These are phyloP conservation scores for Eupleurogrammus muticus DNA, from an alignment of 2,797 vertebrate species.

Conservation along the genomic window DNA sequence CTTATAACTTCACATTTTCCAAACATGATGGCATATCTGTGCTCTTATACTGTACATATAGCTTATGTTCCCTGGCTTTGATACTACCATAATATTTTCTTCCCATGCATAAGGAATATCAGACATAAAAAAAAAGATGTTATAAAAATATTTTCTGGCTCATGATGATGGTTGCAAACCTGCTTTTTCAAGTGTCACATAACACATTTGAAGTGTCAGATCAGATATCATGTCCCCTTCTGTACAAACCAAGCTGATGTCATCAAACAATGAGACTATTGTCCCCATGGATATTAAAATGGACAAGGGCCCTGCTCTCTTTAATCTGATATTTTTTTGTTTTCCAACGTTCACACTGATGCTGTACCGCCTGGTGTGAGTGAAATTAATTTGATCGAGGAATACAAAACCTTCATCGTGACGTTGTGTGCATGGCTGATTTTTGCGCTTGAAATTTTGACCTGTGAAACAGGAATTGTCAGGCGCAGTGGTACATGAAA, in stretches of 20 bases:
- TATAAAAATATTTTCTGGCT: neutral
- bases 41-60: neutral
- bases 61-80: neutral
- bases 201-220: neutral
- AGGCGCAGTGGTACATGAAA: too few species aligned
- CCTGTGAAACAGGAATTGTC: too few species aligned
- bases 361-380: neutral
- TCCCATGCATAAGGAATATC: neutral
- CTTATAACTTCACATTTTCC: neutral
- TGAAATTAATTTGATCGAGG: too few species aligned
- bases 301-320: neutral
- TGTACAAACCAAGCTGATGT: neutral
- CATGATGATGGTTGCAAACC: neutral
- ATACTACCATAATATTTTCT: neutral
- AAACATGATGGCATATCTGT: neutral
- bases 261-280: neutral
- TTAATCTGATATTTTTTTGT: slow-evolving; percentile 13
- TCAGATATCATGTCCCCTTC: neutral
- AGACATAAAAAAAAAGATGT: neutral
- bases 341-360: neutral
- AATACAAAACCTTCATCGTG: neutral
- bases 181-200: neutral
- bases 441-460: too few species aligned
- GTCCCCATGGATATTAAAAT: neutral
- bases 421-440: neutral